Conservation (phyloP, 2,888 invertebrate genomes). For the Hypena proboscidalis region DNA sequence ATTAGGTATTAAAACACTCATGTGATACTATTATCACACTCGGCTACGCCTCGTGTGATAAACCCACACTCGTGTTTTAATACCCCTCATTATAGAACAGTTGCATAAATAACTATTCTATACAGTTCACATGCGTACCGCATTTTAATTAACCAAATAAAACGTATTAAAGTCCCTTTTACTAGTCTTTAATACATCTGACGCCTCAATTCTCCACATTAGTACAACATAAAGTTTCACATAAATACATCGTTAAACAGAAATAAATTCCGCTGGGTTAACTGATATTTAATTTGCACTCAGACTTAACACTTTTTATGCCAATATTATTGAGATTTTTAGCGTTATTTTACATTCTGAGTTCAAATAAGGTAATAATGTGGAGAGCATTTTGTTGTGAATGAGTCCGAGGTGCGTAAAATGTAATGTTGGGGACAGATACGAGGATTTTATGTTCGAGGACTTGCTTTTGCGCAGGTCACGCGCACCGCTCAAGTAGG, state of each 20-base stretch:
- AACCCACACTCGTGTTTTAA: too few species aligned
- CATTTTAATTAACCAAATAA: too few species aligned
- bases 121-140: too few species aligned
- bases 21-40: too few species aligned
- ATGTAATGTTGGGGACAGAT: constrained; percentile 53
- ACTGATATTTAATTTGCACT: constrained; percentile 23
- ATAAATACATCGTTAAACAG: constrained; percentile 21
- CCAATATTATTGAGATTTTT: constrained; percentile 33
- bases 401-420: constrained; percentile 52
- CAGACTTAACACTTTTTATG: constrained; percentile 17
- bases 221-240: constrained; percentile 7
- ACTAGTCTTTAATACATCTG: too few species aligned
- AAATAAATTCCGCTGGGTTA: constrained; percentile 16
- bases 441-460: constrained; percentile 44
- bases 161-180: too few species aligned
- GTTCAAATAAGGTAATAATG: constrained; percentile 35
- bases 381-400: constrained; percentile 43
- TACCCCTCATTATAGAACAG: too few species aligned
- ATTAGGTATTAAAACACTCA: too few species aligned
- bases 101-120: too few species aligned
- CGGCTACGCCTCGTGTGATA: too few species aligned
- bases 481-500: constrained; percentile 2
- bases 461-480: neutral
- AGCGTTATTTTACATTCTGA: constrained; percentile 31
- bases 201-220: too few species aligned